These are phyloP conservation scores for Propithecus perrieri DNA, from an alignment of 2,797 vertebrate species.

Conservation along the genomic window DNA sequence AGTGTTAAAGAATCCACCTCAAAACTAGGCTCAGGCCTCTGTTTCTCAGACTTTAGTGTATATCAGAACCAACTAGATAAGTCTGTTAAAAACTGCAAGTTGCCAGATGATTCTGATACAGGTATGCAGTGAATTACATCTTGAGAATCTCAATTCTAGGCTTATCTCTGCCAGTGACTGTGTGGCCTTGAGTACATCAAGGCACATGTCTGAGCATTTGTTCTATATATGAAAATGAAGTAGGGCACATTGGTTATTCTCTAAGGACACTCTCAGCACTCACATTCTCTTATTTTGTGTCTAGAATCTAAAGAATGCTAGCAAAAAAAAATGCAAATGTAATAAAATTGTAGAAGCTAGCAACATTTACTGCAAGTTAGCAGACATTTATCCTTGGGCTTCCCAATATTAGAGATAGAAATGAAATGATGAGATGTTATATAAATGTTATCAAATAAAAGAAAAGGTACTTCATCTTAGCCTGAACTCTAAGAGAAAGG, in stretches of 20 bases:
- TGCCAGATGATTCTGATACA: background rate
- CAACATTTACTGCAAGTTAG: background rate
- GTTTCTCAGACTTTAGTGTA: background rate
- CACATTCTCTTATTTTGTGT: background rate
- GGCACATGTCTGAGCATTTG: background rate
- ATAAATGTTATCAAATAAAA: conserved; percentile 12
- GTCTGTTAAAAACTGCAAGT: background rate
- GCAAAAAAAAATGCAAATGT: background rate
- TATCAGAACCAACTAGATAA: background rate
- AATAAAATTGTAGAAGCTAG: background rate
- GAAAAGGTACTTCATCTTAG: background rate
- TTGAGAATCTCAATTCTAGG: conserved; percentile 29
- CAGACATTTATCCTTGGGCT: background rate
- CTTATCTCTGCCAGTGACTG: background rate
- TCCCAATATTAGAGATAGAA: background rate
- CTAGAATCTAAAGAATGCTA: background rate
- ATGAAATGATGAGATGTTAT: background rate
- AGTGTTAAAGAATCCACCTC: background rate
- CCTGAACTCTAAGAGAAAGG: background rate
- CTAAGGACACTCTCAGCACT: background rate
- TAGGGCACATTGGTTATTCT: background rate
- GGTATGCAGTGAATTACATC: background rate
- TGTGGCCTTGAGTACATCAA: background rate
- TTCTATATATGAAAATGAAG: background rate
- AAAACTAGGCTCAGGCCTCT: background rate